Conservation (phyloP, 2,113 vertebrate genomes). For the Hydrolagus affinis region DNA sequence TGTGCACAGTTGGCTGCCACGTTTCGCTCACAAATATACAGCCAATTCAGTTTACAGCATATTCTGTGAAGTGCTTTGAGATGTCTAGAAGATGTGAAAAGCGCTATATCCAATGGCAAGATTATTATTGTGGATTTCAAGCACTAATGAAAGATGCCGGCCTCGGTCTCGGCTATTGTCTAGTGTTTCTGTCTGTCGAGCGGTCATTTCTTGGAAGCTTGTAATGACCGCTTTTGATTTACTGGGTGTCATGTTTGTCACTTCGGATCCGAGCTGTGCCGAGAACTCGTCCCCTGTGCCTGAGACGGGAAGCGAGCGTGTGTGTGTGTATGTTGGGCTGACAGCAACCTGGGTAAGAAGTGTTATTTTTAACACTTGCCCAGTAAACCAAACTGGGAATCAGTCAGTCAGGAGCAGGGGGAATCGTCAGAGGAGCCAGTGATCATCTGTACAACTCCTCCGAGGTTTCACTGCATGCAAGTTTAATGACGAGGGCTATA, state of each 20-base stretch:
- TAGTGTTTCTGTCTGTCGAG: not conserved
- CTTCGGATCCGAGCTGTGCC: not conserved
- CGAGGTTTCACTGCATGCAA: slow-evolving; percentile 9
- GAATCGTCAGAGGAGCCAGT: slow-evolving; percentile 1
- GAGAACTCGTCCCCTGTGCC: not conserved
- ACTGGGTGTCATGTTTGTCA: slow-evolving; percentile 1
- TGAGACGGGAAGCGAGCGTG: not conserved
- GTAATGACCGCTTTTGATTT: not conserved
- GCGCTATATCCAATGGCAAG: too few species aligned
- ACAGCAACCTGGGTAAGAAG: not conserved
- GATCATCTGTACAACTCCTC: not conserved
- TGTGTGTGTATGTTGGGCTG: too few species aligned
- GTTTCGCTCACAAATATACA: too few species aligned
- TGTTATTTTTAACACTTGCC: slow-evolving; percentile 32
- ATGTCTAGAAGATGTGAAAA: too few species aligned
- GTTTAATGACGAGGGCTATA: slow-evolving; percentile 25
- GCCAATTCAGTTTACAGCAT: too few species aligned
- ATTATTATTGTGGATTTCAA: too few species aligned
- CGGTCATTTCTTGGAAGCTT: slow-evolving; percentile 16
- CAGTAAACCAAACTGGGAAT: slow-evolving; percentile 21
- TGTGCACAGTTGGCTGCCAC: too few species aligned
- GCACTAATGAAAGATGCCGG: too few species aligned
- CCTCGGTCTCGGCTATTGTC: not conserved
- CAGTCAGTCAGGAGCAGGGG: slow-evolving; percentile 18
- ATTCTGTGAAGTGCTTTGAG: too few species aligned